Conservation (phyloP, 2,888 invertebrate genomes). For the Frankliniella fusca region DNA sequence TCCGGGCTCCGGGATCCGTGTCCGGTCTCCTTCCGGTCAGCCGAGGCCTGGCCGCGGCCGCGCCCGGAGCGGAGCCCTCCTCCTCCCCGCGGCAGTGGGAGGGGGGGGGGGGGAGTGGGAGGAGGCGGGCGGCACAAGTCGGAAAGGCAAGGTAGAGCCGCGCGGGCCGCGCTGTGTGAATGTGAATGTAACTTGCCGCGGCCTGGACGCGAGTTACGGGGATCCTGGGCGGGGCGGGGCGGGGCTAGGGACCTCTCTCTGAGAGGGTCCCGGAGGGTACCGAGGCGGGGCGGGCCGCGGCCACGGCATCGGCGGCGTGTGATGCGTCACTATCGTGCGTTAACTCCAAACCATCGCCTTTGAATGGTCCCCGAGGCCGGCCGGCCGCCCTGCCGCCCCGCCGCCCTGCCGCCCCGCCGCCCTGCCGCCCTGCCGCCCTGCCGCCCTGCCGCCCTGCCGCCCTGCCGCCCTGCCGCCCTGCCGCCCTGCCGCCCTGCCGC, state of each 20-base stretch:
- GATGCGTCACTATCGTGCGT: slow-evolving; percentile 22
- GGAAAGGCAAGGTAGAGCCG: background rate
- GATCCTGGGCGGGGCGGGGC: too few relatives aligned
- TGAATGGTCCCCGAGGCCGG: background rate
- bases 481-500: too few relatives aligned
- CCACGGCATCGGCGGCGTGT: background rate
- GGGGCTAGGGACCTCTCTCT: too few relatives aligned
- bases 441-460: too few relatives aligned
- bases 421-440: background rate
- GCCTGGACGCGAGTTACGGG: too few relatives aligned
- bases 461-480: too few relatives aligned
- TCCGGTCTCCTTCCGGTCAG: slow-evolving; percentile 14
- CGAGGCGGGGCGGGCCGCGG: background rate
- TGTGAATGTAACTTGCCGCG: too few relatives aligned
- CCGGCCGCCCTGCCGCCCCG: background rate
- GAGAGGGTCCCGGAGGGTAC: too few relatives aligned
- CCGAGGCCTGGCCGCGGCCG: background rate
- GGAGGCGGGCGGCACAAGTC: background rate
- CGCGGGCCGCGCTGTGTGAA: too few relatives aligned
- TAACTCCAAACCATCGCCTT: slow-evolving; percentile 14
- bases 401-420: background rate
- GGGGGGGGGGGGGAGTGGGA: background rate
- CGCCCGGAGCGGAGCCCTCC: background rate
- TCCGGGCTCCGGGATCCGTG: slow-evolving; percentile 12
- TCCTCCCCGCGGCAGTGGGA: background rate